Percentiles rank a stretch among this genome's conserved stretches.
Conservation (phyloP, 1,140 invertebrate species). For the Bombyx mandarina region DNA sequence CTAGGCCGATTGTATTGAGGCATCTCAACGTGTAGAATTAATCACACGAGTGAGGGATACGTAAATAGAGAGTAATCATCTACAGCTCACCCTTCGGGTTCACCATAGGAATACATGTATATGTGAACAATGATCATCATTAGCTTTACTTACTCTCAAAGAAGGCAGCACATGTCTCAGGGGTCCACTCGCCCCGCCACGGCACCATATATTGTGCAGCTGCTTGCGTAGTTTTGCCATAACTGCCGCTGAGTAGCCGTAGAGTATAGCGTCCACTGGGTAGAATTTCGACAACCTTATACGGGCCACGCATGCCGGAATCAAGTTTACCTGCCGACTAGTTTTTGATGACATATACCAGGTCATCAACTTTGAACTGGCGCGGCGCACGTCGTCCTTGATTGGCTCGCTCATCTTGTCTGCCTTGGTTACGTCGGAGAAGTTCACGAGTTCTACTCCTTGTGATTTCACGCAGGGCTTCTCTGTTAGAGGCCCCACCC, state of each 20-base stretch:
- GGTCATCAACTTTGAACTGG: slow-evolving; percentile 1
- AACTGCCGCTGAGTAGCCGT: slow-evolving; percentile 8
- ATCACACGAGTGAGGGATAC: too few relatives aligned
- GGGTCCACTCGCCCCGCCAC: neutral
- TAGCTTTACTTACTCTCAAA: neutral
- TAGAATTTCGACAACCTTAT: slow-evolving; percentile 3
- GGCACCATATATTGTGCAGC: slow-evolving; percentile 9
- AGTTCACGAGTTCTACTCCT: slow-evolving; percentile 2
- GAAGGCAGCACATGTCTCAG: neutral
- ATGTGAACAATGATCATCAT: too few relatives aligned
- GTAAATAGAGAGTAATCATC: too few relatives aligned
- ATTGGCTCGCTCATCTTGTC: slow-evolving; percentile 6
- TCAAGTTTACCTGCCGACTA: slow-evolving; percentile 11
- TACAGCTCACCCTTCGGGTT: too few relatives aligned
- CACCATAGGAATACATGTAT: too few relatives aligned
- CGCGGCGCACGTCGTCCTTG: neutral
- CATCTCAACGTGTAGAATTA: too few relatives aligned
- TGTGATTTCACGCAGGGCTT: slow-evolving; percentile 6
- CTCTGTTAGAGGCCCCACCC: slow-evolving; percentile 3
- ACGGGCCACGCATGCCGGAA: slow-evolving; percentile 11
- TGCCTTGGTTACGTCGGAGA: slow-evolving; percentile 2
- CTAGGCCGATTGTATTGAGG: too few relatives aligned
- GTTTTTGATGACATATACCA: slow-evolving; percentile 11
- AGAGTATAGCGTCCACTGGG: neutral
- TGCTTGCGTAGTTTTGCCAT: slow-evolving; percentile 16